Evolutionary conservation across 2,888 invertebrate species (phyloP).

Genomic region (Cenopis cana): DNA sequence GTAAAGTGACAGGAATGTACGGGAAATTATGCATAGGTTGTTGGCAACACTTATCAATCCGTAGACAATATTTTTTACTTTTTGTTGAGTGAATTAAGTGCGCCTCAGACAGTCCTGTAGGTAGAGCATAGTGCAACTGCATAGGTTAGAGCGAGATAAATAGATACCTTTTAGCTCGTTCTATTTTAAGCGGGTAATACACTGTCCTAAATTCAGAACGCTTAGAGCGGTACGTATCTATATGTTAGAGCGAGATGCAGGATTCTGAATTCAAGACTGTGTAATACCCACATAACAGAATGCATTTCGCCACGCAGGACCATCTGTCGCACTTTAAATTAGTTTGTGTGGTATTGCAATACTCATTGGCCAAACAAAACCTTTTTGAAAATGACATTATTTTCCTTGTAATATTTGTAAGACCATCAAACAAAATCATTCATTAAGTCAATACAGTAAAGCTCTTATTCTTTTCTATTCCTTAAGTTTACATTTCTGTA

Average conservation of each 20-base stretch:
- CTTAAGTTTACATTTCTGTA: background rate
- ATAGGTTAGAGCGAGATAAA: too few species aligned
- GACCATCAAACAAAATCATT: background rate
- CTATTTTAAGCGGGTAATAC: too few species aligned
- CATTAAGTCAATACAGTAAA: accelerated
- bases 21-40: background rate
- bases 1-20: background rate
- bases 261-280: too few species aligned
- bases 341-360: background rate
- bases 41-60: conserved; percentile 1
- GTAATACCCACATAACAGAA: too few species aligned
- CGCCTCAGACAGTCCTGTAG: too few species aligned
- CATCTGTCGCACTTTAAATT: too few species aligned
- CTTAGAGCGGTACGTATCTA: too few species aligned
- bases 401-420: conserved; percentile 9
- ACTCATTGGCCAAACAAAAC: conserved; percentile 8
- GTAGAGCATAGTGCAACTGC: too few species aligned
- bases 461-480: background rate
- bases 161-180: too few species aligned
- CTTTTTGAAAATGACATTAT: conserved; percentile 12
- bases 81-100: background rate
- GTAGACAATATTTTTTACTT: conserved; percentile 14
- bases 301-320: too few species aligned
- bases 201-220: too few species aligned
- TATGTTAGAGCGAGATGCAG: too few species aligned